These are phyloP conservation scores for Lasiurus cinereus DNA, from an alignment of 2,113 vertebrate genomes.

Conservation along the genomic window DNA sequence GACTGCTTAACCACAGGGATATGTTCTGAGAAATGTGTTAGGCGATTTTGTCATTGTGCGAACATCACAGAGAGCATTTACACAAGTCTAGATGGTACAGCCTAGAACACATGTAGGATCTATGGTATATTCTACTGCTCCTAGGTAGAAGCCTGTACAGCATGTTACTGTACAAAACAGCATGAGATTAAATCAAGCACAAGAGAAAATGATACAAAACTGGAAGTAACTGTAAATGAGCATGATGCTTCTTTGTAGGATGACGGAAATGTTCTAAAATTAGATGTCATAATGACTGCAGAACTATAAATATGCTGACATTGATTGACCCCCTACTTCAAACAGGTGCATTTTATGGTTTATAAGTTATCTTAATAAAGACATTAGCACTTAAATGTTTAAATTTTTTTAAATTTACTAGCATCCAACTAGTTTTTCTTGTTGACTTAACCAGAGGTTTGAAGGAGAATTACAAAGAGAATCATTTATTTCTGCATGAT, in stretches of 20 bases:
- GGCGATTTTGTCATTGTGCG: neutral
- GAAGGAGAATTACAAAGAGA: neutral
- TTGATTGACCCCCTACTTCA: neutral
- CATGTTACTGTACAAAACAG: neutral
- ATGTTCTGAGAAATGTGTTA: neutral
- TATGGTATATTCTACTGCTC: neutral
- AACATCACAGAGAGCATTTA: neutral
- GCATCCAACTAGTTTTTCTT: neutral
- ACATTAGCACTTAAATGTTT: neutral
- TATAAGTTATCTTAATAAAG: neutral
- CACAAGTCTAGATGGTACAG: neutral
- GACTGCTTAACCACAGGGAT: neutral
- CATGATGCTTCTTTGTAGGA: neutral
- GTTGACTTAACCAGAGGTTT: neutral
- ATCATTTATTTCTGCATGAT: neutral
- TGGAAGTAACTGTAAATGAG: neutral
- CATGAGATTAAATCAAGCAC: neutral
- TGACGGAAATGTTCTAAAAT: slow-evolving; percentile 10
- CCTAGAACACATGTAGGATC: neutral
- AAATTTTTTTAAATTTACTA: neutral
- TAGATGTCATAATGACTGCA: neutral
- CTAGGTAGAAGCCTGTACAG: neutral
- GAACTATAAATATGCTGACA: neutral
- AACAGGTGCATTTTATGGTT: neutral
- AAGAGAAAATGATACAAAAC: neutral